These are phyloP conservation scores for Delia radicum DNA, from an alignment of 1,140 invertebrate species.

Conservation along the genomic window DNA sequence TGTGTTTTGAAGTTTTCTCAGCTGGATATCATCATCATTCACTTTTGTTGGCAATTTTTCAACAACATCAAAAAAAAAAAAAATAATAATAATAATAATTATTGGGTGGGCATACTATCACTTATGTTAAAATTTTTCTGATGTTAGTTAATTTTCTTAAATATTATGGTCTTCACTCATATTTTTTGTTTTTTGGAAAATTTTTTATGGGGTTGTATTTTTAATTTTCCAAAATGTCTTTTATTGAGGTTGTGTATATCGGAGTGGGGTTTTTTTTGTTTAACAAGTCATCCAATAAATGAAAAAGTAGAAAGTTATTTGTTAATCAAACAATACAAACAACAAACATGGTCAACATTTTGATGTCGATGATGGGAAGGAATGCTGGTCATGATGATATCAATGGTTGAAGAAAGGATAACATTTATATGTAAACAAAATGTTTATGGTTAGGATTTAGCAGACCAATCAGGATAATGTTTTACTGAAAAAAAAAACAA, in stretches of 20 bases:
- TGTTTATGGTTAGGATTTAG: neutral
- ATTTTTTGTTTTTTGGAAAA: neutral
- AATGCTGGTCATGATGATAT: neutral
- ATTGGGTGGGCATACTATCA: neutral
- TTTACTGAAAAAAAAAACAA: neutral
- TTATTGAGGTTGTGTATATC: neutral
- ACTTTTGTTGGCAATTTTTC: constrained; percentile 24
- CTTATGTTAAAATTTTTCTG: constrained; percentile 14
- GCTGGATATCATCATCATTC: constrained; percentile 23
- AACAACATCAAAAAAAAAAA: neutral
- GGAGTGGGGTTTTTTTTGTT: neutral
- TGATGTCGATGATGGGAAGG: neutral
- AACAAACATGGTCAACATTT: constrained; percentile 9
- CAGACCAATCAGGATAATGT: constrained; percentile 17
- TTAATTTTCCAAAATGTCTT: constrained; percentile 15
- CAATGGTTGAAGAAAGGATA: neutral
- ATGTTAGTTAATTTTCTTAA: neutral
- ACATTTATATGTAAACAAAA: constrained; percentile 15
- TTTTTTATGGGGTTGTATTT: neutral
- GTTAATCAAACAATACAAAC: constrained; percentile 11
- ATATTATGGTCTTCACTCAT: neutral
- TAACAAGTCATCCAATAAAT: constrained; percentile 8
- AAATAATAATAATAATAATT: neutral
- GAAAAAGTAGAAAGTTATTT: neutral
- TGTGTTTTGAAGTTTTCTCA: constrained; percentile 23